These are phyloP conservation scores for Mactromeris polynyma DNA, from an alignment of 2,888 invertebrate species.

Conservation along the genomic window DNA sequence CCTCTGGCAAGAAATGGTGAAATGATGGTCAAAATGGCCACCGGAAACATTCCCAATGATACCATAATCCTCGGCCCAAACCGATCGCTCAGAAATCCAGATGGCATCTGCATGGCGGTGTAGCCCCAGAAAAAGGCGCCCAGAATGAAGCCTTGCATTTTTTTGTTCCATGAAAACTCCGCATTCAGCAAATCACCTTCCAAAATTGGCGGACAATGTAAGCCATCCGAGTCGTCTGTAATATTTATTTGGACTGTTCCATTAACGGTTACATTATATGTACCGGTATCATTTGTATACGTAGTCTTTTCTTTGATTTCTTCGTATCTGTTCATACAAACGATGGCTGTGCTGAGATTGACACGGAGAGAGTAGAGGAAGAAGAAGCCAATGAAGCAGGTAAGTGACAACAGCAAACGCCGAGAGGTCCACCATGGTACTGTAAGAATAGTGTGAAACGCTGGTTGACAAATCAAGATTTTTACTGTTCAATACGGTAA, in stretches of 20 bases:
- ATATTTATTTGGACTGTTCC: neutral
- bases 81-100: conserved; percentile 76
- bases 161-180: conserved; percentile 78
- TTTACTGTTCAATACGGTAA: no score
- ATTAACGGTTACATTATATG: neutral
- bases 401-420: conserved; percentile 80
- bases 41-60: conserved; percentile 76
- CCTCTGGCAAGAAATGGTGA: conserved; percentile 74
- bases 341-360: conserved; percentile 89
- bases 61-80: conserved; percentile 76
- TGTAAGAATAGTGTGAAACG: conserved; percentile 45
- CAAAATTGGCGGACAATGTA: conserved; percentile 34
- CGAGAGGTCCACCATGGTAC: conserved; percentile 85
- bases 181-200: conserved; percentile 54
- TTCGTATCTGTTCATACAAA: conserved; percentile 87
- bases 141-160: conserved; percentile 77
- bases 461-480: no score
- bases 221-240: conserved; percentile 14
- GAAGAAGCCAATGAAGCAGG: conserved; percentile 89
- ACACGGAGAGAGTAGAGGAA: conserved; percentile 90
- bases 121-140: conserved; percentile 83
- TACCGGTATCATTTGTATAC: neutral
- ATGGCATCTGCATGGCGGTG: conserved; percentile 80
- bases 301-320: neutral
- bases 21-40: conserved; percentile 74